Evolutionary conservation across 1,140 invertebrate species (phyloP).

Genomic region (Brachionus calyciflorus): DNA sequence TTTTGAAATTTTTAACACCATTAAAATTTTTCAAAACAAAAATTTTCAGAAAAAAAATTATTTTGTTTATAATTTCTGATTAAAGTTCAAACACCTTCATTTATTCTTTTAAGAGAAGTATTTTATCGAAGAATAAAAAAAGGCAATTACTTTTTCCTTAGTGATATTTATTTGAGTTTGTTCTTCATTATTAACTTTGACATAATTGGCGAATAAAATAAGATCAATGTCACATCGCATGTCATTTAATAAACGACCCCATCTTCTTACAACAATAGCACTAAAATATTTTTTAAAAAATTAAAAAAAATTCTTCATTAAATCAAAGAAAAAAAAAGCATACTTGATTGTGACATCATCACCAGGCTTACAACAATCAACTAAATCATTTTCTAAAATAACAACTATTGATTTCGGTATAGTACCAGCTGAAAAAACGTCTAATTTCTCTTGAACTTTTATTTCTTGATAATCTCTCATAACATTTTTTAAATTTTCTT

Average conservation of each 20-base stretch:
- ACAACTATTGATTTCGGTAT: conserved; percentile 65
- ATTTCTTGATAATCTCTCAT: conserved; percentile 77
- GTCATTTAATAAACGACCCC: neutral
- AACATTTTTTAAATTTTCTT: neutral
- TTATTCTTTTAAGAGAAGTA: too few species aligned
- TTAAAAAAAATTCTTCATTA: neutral
- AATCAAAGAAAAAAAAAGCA: conserved; percentile 49
- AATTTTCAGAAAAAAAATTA: too few species aligned
- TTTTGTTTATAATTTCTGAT: too few species aligned
- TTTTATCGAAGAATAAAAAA: too few species aligned
- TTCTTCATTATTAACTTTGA: conserved; percentile 70
- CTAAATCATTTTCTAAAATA: conserved; percentile 73
- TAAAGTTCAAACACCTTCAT: too few species aligned
- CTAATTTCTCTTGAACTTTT: conserved; percentile 75
- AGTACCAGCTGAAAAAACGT: conserved; percentile 69
- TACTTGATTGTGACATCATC: conserved; percentile 81
- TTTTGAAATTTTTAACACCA: too few species aligned
- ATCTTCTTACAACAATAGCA: neutral
- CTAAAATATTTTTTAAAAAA: neutral
- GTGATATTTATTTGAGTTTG: conserved; percentile 59
- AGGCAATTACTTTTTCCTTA: neutral
- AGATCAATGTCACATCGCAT: conserved; percentile 69
- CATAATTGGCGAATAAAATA: conserved; percentile 71
- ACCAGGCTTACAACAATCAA: conserved; percentile 80
- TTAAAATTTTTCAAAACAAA: too few species aligned